Conservation (phyloP, 1,140 invertebrate species). For the Eueides isabella region DNA sequence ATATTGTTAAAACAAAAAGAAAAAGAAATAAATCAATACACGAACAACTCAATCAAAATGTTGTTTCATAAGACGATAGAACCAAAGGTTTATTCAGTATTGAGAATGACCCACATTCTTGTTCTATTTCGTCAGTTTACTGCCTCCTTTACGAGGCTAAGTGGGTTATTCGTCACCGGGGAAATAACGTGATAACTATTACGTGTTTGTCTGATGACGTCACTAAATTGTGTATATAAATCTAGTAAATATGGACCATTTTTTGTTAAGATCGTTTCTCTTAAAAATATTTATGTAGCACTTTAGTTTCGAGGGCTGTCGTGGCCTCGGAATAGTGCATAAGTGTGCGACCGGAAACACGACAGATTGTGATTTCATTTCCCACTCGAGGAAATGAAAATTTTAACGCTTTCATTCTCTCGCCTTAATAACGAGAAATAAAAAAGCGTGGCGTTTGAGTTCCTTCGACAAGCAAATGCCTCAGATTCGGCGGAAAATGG, state of each 20-base stretch:
- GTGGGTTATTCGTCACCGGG: conserved; percentile 18
- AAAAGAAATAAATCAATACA: neutral
- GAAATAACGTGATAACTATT: conserved; percentile 21
- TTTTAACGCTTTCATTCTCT: too few relatives aligned
- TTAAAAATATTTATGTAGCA: too few relatives aligned
- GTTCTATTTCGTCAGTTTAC: conserved; percentile 13
- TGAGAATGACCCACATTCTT: neutral
- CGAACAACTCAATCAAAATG: neutral
- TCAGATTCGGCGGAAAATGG: too few relatives aligned
- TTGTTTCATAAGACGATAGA: neutral
- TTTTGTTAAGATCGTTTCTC: neutral
- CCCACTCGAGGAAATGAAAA: too few relatives aligned
- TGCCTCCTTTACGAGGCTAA: conserved; percentile 18
- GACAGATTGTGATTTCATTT: too few relatives aligned
- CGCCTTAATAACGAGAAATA: too few relatives aligned
- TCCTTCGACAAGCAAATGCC: too few relatives aligned
- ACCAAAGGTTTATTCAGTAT: neutral
- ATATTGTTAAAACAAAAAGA: too few relatives aligned
- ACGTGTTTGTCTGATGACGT: neutral
- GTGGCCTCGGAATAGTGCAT: too few relatives aligned
- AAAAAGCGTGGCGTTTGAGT: too few relatives aligned
- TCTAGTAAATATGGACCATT: neutral
- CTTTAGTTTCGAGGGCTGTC: too few relatives aligned
- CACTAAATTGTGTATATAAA: neutral
- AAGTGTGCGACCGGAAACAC: too few relatives aligned